These are phyloP conservation scores for Poecilia wingei DNA, from an alignment of 2,797 vertebrate species.

Conservation along the genomic window DNA sequence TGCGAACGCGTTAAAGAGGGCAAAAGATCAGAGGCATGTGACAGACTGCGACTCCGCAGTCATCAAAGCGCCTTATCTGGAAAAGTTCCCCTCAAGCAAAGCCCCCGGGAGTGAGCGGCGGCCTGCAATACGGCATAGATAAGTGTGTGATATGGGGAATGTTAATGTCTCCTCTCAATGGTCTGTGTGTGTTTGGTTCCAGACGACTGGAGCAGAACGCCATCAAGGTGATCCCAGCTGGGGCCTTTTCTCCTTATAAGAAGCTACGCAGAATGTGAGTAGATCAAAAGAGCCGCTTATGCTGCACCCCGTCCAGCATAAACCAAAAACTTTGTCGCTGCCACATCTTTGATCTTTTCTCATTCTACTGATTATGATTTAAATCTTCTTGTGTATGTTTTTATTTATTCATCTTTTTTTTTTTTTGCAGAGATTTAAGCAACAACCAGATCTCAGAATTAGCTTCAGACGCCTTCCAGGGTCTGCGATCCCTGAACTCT, in stretches of 20 bases:
- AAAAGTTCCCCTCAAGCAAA: constrained; percentile 47
- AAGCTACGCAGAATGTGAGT: constrained; percentile 97
- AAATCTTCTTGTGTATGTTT: constrained; percentile 8
- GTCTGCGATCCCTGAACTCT: constrained; percentile 95
- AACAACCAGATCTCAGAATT: constrained; percentile 98
- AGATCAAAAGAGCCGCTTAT: constrained; percentile 47
- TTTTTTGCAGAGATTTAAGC: constrained; percentile 88
- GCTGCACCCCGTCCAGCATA: constrained; percentile 30
- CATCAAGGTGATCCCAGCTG: constrained; percentile 96
- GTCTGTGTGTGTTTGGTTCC: constrained; percentile 74
- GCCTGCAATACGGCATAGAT: constrained; percentile 47
- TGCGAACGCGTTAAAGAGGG: constrained; percentile 44
- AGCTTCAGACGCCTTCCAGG: constrained; percentile 94
- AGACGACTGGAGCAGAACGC: constrained; percentile 98
- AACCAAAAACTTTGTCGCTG: constrained; percentile 11
- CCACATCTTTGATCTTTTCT: constrained; percentile 22
- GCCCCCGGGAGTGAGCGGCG: constrained; percentile 42
- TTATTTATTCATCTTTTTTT: constrained; percentile 31
- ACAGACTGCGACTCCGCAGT: constrained; percentile 46
- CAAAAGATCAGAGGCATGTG: constrained; percentile 63
- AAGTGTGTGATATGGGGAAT: constrained; percentile 55
- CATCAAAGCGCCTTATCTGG: constrained; percentile 73
- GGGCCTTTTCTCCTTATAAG: constrained; percentile 97
- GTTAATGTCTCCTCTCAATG: constrained; percentile 65
- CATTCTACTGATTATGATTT: constrained; percentile 4